Evolutionary conservation across 2,113 vertebrate genomes (phyloP), one percentile per base, ranked within the genome.

Genomic region (Uropsilus gracilis): DNA sequence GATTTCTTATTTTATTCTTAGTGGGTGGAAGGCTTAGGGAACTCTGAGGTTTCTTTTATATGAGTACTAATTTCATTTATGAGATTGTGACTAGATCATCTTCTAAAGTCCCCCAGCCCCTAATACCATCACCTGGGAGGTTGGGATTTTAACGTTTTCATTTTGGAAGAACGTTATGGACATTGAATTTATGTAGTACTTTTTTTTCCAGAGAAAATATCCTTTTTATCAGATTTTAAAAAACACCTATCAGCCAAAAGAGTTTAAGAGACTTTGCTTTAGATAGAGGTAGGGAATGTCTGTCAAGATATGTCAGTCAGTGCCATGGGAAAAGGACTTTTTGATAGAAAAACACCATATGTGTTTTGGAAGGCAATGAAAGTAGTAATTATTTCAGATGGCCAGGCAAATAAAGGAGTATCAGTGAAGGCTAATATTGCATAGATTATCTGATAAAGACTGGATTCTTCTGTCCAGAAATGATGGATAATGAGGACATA

Each of bases 301-400:
- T 97, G 71, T 85, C 76, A 95, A 76, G 71, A 91, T 93, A 89
- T 59, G 53, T 96, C 86, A 87, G 71, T 93, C 86, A 87, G 71
- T 93, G 86, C n/a, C 82, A 90, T 94, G 69, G 75, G 78, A 39
- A 94, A 89, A 96, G 46, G 37, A 72, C 32, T 80, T 12, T 86
- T 78, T 83, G 39, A n/a, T 13, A 86, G 61, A 88, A 96, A 93
- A 91, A 86, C 53, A 91, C 57, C 69, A 63, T 91, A 80, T 91
- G 86, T 86, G 18, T 91, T 91, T 86, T 24, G 5, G 39, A 89
- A 93, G 30, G 53, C 37, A 50, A 9, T 42, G 46, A 80, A 50
- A 32, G 32, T 46, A 72, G 2, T 4, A 71, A 72, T 77, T 66
- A 64, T 91, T 72, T 86, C 86, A 93, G 30, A 93, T 39, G 84